phyloP scores from a whole-genome alignment of 1,140 invertebrate species.

The Conus ventricosus region DNA sequence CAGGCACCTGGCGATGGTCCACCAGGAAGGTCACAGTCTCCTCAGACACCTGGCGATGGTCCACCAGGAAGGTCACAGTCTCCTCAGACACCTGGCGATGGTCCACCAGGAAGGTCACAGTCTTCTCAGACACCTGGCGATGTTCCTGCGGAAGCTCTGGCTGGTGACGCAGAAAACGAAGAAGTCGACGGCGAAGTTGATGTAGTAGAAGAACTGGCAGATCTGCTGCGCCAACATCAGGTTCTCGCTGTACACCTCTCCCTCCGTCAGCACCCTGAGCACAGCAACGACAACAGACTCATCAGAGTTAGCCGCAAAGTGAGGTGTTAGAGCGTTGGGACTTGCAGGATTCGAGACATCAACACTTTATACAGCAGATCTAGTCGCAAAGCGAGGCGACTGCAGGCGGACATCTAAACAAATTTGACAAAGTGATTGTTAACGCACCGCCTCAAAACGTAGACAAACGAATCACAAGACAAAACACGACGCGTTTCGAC shows the following conservation, averaged over 20 bases:
- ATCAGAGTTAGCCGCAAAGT: no score
- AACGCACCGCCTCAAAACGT: no score
- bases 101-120: background rate
- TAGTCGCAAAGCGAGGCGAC: no score
- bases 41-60: constrained; percentile 39
- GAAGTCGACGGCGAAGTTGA: constrained; percentile 91
- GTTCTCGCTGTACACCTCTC: constrained; percentile 26
- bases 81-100: constrained; percentile 35
- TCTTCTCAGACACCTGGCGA: constrained; percentile 34
- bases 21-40: constrained; percentile 19
- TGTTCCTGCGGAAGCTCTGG: constrained; percentile 52
- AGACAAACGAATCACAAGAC: no score
- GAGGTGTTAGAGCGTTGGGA: no score
- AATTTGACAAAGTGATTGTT: no score
- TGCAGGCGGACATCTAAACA: no score
- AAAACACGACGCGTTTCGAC: no score
- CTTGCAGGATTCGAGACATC: no score
- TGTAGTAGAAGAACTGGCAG: constrained; percentile 79
- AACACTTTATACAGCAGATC: no score
- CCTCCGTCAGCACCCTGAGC: constrained; percentile 2
- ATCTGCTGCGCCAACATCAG: constrained; percentile 54
- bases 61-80: constrained; percentile 23
- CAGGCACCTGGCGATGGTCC: constrained; percentile 39
- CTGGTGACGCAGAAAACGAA: constrained; percentile 81
- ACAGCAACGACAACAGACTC: no score